phyloP scores from a whole-genome alignment of 1,140 invertebrate genomes.

The Apis dorsata region DNA sequence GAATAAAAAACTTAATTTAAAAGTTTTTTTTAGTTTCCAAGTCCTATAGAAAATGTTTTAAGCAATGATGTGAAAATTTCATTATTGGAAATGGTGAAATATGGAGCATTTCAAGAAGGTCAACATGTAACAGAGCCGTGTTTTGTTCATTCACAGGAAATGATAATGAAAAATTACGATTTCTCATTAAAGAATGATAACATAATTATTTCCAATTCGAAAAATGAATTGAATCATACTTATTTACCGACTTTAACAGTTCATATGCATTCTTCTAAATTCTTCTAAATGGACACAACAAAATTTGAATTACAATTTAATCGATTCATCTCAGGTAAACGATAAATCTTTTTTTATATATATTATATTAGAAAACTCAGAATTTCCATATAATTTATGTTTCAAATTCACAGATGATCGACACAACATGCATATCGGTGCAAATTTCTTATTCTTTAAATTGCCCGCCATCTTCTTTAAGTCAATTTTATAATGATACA shows the following conservation, averaged over 20 bases:
- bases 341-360: too few relatives aligned
- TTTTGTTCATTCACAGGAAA: conserved; percentile 42
- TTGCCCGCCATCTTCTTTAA: conserved; percentile 63
- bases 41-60: conserved; percentile 55
- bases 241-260: conserved; percentile 56
- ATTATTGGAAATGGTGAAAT: conserved; percentile 58
- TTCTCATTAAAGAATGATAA: conserved; percentile 61
- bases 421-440: conserved; percentile 22
- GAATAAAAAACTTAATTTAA: not conserved
- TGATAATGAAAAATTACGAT: conserved; percentile 54
- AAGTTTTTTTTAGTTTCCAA: not conserved
- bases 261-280: conserved; percentile 42
- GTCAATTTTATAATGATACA: conserved; percentile 66
- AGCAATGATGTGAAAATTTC: conserved; percentile 50
- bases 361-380: not conserved
- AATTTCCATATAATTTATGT: not conserved
- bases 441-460: conserved; percentile 48
- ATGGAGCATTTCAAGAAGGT: conserved; percentile 59
- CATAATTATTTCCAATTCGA: conserved; percentile 51
- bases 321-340: conserved; percentile 60
- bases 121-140: conserved; percentile 48
- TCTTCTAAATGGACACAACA: conserved; percentile 35
- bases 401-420: conserved; percentile 3
- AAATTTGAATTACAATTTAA: conserved; percentile 58
- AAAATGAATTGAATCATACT: conserved; percentile 61